Evolutionary conservation across 1,140 invertebrate species (phyloP).

Genomic region (Schlechtendalia chinensis): DNA sequence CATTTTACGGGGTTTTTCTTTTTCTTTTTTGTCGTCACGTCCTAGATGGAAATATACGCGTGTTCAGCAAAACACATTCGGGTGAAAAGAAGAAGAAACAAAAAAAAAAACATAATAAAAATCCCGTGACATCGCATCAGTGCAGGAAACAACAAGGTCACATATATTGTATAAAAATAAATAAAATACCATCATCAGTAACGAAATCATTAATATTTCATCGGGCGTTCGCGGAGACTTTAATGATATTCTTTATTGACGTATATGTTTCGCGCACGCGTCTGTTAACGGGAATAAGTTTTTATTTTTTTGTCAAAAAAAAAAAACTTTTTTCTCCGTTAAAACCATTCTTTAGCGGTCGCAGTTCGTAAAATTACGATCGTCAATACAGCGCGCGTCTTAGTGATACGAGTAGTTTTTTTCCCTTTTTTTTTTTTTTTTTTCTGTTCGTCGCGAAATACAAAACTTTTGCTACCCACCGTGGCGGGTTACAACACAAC

Average conservation of each 20-base stretch:
- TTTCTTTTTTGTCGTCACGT: too few relatives aligned
- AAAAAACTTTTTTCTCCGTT: conserved; percentile 12
- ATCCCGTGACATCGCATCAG: neutral
- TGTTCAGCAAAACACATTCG: neutral
- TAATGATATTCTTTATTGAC: conserved; percentile 13
- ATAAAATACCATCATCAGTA: neutral
- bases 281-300: neutral
- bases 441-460: neutral
- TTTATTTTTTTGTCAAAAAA: neutral
- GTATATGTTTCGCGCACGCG: neutral
- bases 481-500: neutral
- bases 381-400: neutral
- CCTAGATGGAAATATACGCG: neutral
- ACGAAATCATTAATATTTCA: conserved; percentile 34
- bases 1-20: neutral
- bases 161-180: neutral
- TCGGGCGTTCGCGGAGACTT: conserved; percentile 1
- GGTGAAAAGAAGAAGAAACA: too few relatives aligned
- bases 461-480: conserved; percentile 27
- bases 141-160: neutral
- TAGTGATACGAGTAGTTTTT: conserved; percentile 12
- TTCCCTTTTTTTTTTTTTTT: too few relatives aligned
- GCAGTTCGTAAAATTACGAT: neutral
- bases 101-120: conserved; percentile 2
- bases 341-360: conserved; percentile 1